phyloP scores from a whole-genome alignment of 2,113 vertebrate genomes.

The Acrocephalus arundinaceus region DNA sequence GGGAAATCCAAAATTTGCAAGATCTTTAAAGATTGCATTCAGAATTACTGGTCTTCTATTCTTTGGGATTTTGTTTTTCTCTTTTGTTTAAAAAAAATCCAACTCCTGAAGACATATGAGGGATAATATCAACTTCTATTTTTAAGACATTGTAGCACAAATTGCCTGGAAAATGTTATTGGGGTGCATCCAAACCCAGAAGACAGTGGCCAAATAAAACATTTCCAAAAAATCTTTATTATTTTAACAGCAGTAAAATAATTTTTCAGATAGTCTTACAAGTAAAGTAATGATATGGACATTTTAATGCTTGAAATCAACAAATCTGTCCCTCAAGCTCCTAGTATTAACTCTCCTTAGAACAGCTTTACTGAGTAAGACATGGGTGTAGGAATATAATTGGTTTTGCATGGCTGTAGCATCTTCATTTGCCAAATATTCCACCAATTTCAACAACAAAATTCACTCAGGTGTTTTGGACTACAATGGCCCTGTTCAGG shows the following conservation, averaged over 20 bases:
- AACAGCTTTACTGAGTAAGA: background rate
- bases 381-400: rapidly evolving
- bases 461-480: rapidly evolving
- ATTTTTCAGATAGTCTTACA: background rate
- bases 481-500: rapidly evolving
- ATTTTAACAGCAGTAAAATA: background rate
- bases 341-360: background rate
- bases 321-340: background rate
- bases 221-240: background rate
- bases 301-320: background rate
- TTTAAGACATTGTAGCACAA: background rate
- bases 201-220: background rate
- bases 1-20: background rate
- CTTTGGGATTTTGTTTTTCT: background rate
- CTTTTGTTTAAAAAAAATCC: background rate
- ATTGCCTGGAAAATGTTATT: background rate
- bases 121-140: background rate
- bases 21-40: background rate
- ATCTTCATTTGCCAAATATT: background rate
- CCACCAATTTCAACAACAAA: background rate
- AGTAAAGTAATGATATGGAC: background rate
- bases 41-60: background rate
- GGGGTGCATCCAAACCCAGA: background rate
- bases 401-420: background rate
- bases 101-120: background rate